Evolutionary conservation across 2,888 invertebrate genomes (phyloP), one percentile per base, ranked within the genome.

Genomic region (Erannis defoliaria): DNA sequence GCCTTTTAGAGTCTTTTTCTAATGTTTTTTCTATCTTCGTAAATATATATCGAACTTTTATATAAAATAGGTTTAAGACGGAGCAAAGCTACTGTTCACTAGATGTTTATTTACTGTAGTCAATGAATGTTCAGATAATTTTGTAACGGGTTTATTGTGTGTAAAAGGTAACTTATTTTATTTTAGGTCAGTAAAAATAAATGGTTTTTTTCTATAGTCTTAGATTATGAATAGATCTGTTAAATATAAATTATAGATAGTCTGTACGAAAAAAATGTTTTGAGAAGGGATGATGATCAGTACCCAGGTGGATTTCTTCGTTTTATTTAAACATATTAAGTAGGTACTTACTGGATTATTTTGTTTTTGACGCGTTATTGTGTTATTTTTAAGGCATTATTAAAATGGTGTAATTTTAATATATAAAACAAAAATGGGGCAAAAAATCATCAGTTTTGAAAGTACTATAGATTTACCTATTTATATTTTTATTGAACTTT

Each of bases 1-100:
- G 89, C 89, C 90, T 90, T 90, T 78, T 85, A 85, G 82, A 77
- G 68, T 81, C 81, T 84, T 86, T 84, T 87, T 84, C 80, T 85
- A 86, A 80, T 73, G 78, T 80, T 79, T 74, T 71, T 84, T 80
- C 77, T 82, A 82, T 83, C 83, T 72, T 73, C 76, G 74, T 75
- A 76, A 61, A 67, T 79, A 78, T 82, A 81, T 73, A 53, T 46
- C 40, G 38, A 72, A 68, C 72, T 82, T 88, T 86, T 87, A 86
- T 88, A 88, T 84, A 83, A 83, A 76, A 75, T 71, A 77, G 80
- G 71, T 14, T 38, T 75, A 85, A 81, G 78, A 67, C 74, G 84
- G 83, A 91, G 90, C 88, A 75, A 85, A 88, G 90, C 90, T 91
- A 88, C 89, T 66, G 73, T 82, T 77, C 68, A 57, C 71, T 72